These are phyloP conservation scores for Sinohyriopsis cumingii DNA, from an alignment of 2,888 invertebrate species.

Conservation along the genomic window DNA sequence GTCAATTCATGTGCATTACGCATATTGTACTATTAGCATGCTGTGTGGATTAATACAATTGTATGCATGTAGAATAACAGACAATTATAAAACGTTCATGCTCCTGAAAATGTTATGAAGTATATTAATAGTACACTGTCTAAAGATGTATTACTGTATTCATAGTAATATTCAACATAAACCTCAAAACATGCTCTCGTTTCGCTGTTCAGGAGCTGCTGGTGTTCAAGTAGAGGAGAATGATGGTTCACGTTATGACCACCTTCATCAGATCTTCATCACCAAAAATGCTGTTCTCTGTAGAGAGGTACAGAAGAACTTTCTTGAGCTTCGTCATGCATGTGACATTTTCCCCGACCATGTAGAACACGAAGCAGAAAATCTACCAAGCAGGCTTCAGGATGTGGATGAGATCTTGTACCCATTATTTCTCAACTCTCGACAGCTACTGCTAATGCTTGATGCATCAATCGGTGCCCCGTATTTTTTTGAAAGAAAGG, in stretches of 20 bases:
- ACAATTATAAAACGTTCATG: too few relatives aligned
- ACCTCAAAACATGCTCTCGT: too few relatives aligned
- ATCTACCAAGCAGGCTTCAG: conserved; percentile 33
- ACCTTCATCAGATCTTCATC: conserved; percentile 38
- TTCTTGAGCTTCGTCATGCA: conserved; percentile 44
- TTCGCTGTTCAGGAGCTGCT: too few relatives aligned
- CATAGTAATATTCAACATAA: too few relatives aligned
- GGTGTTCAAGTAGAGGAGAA: too few relatives aligned
- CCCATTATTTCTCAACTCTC: conserved; percentile 61
- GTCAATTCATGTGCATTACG: too few relatives aligned
- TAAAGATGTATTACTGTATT: too few relatives aligned
- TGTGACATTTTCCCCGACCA: conserved; percentile 16
- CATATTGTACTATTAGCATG: too few relatives aligned
- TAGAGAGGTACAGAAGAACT: conserved; percentile 52
- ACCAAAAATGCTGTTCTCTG: conserved; percentile 56
- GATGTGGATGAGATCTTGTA: conserved; percentile 29
- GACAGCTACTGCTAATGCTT: conserved; percentile 58
- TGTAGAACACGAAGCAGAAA: conserved; percentile 8
- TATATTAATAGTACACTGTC: too few relatives aligned
- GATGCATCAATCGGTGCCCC: conserved; percentile 57
- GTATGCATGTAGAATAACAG: too few relatives aligned
- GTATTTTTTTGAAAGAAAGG: conserved; percentile 55
- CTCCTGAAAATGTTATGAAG: too few relatives aligned
- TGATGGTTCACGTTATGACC: not conserved
- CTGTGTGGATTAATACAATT: too few relatives aligned